Evolutionary conservation across 2,113 vertebrate species (phyloP), one percentile per base, ranked within the genome.

Genomic region (Nycticryphes semicollaris): DNA sequence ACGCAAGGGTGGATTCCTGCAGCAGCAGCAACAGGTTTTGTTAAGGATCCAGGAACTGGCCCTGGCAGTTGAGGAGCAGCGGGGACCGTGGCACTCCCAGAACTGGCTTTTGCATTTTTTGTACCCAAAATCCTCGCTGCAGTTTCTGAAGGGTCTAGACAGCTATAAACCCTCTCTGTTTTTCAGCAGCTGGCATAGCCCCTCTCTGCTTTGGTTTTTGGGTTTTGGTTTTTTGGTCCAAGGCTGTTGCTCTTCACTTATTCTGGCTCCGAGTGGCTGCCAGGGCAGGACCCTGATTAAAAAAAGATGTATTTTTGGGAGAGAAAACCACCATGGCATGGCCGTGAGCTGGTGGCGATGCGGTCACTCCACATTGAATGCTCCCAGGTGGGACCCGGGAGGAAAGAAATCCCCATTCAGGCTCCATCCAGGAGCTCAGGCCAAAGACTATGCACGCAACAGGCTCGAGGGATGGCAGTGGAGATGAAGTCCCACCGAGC

Each of bases 91-190:
- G 27, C 3, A 31, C 54, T 94, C 70, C 77, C 68, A 57, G 89
- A 94, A 79, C 47, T 5, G 5, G 28, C 67, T 93, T 88, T 91
- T 20, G 5, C 85, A 64, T 47, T 86, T 92, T 93, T 88, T 82
- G 27, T 88, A 87, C 76, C 76, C 86, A 14, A 84, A 96, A 56
- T 67, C 89, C 86, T 94, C 8, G 15, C 83, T 80, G 57, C 5
- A 7, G 57, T 91, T 96, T 70, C 93, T 25, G 43, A 86, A 87
- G 90, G 93, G 57, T 86, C 60, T 85, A 78, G 84, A 89, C 45
- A 68, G 78, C 74, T n/a, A 54, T 7, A 67, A 79, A 89, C n/a
- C 48, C 50, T 80, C 56, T 57, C 54, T 35, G 35, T 45, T 39
- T 80, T 78, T 91, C 35, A 90, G 41, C 39, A 51, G 37, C 79